phyloP scores from a whole-genome alignment of 2,113 vertebrate genomes.

The Sula dactylatra region DNA sequence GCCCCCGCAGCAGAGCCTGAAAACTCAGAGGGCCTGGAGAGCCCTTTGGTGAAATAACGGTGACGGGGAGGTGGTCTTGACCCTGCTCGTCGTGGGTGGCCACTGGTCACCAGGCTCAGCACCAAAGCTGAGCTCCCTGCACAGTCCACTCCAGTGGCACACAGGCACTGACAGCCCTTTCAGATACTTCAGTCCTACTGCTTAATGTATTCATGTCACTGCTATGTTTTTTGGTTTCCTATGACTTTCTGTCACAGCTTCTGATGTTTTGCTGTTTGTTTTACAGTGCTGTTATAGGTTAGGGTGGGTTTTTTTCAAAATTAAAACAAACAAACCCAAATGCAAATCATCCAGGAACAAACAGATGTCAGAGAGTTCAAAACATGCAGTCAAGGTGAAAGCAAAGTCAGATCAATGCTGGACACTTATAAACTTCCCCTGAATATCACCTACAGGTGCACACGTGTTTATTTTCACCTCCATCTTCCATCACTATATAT shows the following conservation, averaged over 20 bases:
- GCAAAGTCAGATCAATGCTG: not conserved
- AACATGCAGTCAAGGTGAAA: not conserved
- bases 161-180: not conserved
- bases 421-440: not conserved
- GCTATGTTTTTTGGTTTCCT: not conserved
- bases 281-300: not conserved
- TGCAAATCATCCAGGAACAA: not conserved
- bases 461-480: not conserved
- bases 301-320: not conserved
- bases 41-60: not conserved
- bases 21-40: not conserved
- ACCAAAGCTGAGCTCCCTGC: not conserved
- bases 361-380: not conserved
- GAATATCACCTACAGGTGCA: not conserved
- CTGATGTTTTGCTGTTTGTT: not conserved
- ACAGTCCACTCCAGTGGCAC: rapidly evolving
- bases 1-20: rapidly evolving
- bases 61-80: not conserved
- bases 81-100: rapidly evolving
- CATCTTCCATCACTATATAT: not conserved
- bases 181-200: not conserved
- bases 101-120: not conserved
- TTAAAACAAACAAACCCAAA: not conserved
- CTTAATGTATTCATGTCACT: not conserved
- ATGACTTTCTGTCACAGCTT: not conserved